phyloP scores from a whole-genome alignment of 2,888 invertebrate genomes.

The Chymomyza amoena region DNA sequence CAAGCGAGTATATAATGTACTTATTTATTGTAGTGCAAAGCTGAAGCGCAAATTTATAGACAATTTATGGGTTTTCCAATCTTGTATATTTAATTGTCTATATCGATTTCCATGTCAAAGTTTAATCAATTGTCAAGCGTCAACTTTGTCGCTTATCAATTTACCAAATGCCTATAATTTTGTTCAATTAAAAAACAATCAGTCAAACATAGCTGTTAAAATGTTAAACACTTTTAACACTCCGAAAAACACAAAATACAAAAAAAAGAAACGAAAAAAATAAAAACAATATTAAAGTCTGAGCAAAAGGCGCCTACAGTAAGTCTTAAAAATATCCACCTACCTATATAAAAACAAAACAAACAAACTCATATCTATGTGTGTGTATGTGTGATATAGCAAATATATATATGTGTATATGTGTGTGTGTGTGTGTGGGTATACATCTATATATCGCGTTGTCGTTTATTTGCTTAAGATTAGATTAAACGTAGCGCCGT shows the following conservation, averaged over 20 bases:
- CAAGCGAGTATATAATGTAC: not conserved
- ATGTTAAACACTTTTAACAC: conserved; percentile 42
- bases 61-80: not conserved
- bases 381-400: too few species aligned
- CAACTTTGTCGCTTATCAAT: conserved; percentile 28
- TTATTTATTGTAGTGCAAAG: conserved; percentile 2
- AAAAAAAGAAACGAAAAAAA: conserved; percentile 24
- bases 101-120: conserved; percentile 31
- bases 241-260: conserved; percentile 11
- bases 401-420: too few species aligned
- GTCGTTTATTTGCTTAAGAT: conserved; percentile 55
- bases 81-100: conserved; percentile 11
- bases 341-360: too few species aligned
- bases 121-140: not conserved
- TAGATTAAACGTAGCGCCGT: conserved; percentile 58
- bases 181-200: conserved; percentile 65
- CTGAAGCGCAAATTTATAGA: conserved; percentile 13
- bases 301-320: not conserved
- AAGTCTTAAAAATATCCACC: conserved; percentile 30
- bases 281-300: conserved; percentile 11
- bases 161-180: conserved; percentile 34
- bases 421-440: conserved; percentile 17
- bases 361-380: conserved; percentile 4
- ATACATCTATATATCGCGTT: conserved; percentile 18
- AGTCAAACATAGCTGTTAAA: conserved; percentile 41